These are phyloP conservation scores for Apotomis capreana DNA, from an alignment of 2,888 invertebrate species.

Conservation along the genomic window DNA sequence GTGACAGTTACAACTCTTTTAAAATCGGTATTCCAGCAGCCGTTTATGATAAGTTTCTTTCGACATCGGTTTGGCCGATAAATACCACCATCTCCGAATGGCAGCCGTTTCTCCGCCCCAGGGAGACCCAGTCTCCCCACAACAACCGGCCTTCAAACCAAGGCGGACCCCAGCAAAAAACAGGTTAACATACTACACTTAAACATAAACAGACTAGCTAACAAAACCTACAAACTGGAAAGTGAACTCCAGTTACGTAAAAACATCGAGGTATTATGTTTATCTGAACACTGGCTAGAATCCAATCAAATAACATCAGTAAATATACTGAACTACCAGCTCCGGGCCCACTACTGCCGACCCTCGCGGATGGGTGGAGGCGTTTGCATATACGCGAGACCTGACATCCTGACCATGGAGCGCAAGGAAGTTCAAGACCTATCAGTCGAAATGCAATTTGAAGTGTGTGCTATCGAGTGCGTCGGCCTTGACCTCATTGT, in stretches of 20 bases:
- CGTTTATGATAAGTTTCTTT: neutral
- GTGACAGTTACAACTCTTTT: neutral
- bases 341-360: neutral
- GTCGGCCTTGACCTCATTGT: neutral
- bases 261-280: neutral
- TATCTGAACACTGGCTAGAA: conserved; percentile 3
- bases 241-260: neutral
- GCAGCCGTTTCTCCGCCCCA: conserved; percentile 22
- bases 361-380: conserved; percentile 15
- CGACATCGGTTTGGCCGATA: conserved; percentile 2
- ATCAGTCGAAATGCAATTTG: conserved; percentile 14
- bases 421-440: neutral
- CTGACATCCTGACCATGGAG: conserved; percentile 18
- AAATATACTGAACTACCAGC: conserved; percentile 4
- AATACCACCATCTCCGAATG: conserved; percentile 8
- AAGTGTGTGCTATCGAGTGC: conserved; percentile 20
- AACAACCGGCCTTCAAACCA: neutral
- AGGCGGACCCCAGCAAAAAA: too few relatives aligned
- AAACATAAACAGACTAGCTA: neutral
- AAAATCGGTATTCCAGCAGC: neutral
- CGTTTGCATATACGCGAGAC: conserved; percentile 14
- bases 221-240: conserved; percentile 4
- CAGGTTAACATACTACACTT: neutral
- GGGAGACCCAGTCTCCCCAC: conserved; percentile 11
- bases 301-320: neutral